Evolutionary conservation across 2,797 vertebrate genomes (phyloP).

Genomic region (Fringilla coelebs): DNA sequence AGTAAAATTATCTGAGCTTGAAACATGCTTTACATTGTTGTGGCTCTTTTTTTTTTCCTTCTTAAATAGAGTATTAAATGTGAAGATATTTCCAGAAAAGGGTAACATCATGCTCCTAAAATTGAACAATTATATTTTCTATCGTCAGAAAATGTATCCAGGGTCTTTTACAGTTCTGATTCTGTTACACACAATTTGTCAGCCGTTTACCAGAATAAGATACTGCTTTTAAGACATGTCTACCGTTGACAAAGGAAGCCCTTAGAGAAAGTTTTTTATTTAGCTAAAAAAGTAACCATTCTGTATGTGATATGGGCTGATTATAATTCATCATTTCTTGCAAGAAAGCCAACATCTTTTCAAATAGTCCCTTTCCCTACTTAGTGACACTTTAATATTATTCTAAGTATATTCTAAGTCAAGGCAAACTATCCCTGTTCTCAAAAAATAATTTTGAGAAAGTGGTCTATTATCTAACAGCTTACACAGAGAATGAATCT

Average conservation of each 20-base stretch:
- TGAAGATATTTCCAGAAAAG: not conserved
- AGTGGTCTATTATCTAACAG: not conserved
- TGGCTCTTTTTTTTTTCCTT: not conserved
- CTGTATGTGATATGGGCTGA: not conserved
- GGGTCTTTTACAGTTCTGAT: not conserved
- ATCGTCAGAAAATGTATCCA: not conserved
- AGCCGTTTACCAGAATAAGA: not conserved
- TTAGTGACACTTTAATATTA: not conserved
- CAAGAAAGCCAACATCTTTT: not conserved
- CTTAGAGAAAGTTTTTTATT: not conserved
- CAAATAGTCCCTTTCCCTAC: not conserved
- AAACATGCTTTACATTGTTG: not conserved
- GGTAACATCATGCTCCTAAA: not conserved
- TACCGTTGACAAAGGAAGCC: not conserved
- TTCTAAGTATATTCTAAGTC: not conserved
- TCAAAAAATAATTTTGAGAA: not conserved
- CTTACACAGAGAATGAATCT: not conserved
- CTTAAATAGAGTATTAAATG: not conserved
- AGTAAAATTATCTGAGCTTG: not conserved
- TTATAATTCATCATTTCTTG: not conserved
- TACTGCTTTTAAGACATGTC: not conserved
- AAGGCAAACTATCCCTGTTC: not conserved
- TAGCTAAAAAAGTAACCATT: not conserved
- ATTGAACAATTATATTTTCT: not conserved
- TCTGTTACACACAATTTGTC: not conserved